A percentile compares a stretch with the other conserved stretches of the same genome.
Evolutionary conservation across 2,113 vertebrate species (phyloP).

Genomic region (Psammodynastes pulverulentus): DNA sequence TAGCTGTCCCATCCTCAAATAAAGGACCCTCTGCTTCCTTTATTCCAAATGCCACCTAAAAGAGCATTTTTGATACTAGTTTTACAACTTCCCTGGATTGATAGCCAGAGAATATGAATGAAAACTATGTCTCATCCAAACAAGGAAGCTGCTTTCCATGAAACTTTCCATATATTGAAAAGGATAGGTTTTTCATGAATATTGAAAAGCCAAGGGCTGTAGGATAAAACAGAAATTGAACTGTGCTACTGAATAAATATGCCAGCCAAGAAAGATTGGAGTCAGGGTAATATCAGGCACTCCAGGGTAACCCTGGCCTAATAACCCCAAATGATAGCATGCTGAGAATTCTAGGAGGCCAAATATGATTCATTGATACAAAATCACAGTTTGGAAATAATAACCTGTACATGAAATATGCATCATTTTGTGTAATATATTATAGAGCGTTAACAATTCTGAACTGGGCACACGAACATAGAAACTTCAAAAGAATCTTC

Average conservation of each 20-base stretch:
- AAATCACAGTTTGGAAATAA: background rate
- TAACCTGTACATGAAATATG: background rate
- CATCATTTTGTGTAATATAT: background rate
- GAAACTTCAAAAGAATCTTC: background rate
- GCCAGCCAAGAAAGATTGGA: background rate
- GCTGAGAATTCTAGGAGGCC: background rate
- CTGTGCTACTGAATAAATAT: background rate
- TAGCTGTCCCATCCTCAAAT: background rate
- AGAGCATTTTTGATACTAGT: background rate
- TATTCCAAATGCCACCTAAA: background rate
- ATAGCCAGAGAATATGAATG: background rate
- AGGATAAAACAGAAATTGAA: no score
- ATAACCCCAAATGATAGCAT: background rate
- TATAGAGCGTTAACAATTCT: background rate
- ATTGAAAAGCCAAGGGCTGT: background rate
- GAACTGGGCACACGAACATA: background rate
- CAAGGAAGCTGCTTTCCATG: background rate
- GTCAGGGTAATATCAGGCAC: background rate
- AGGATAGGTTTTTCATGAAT: background rate
- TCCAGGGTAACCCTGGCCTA: background rate
- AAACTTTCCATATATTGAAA: background rate
- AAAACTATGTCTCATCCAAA: background rate
- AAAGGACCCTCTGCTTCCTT: background rate
- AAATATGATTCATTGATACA: background rate
- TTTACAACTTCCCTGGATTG: background rate